Conservation (phyloP, 2,113 vertebrate genomes). For the Silurus glanis region DNA sequence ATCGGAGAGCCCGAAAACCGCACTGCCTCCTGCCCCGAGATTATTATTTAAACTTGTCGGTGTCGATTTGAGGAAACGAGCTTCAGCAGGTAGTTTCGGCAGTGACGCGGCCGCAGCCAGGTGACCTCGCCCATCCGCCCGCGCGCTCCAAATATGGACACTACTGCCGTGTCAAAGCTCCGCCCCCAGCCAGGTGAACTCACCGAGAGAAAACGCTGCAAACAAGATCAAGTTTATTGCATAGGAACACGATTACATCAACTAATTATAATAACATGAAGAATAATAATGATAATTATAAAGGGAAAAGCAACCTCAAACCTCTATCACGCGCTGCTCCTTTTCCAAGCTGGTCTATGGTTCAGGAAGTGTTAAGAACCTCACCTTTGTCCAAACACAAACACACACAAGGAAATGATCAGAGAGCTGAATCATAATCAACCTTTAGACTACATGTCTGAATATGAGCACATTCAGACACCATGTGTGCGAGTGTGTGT, state of each 20-base stretch:
- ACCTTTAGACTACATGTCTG: background rate
- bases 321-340: background rate
- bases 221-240: no score
- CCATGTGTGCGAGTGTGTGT: background rate
- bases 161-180: background rate
- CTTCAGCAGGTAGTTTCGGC: conserved; percentile 64
- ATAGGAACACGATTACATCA: background rate
- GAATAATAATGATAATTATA: no score
- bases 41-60: background rate
- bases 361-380: background rate
- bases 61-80: conserved; percentile 30
- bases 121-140: conserved; percentile 59
- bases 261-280: background rate
- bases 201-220: background rate
- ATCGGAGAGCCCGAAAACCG: background rate
- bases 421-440: background rate
- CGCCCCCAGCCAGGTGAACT: conserved; percentile 40
- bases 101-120: conserved; percentile 64
- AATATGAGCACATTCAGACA: background rate
- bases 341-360: background rate
- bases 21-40: background rate
- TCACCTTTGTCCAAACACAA: background rate
- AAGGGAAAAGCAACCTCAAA: background rate
- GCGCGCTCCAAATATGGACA: conserved; percentile 64
- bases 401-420: background rate